Evolutionary conservation across 2,797 vertebrate species (phyloP), one percentile per base, ranked within the genome.

Genomic region (Hoplostethus mediterraneus): DNA sequence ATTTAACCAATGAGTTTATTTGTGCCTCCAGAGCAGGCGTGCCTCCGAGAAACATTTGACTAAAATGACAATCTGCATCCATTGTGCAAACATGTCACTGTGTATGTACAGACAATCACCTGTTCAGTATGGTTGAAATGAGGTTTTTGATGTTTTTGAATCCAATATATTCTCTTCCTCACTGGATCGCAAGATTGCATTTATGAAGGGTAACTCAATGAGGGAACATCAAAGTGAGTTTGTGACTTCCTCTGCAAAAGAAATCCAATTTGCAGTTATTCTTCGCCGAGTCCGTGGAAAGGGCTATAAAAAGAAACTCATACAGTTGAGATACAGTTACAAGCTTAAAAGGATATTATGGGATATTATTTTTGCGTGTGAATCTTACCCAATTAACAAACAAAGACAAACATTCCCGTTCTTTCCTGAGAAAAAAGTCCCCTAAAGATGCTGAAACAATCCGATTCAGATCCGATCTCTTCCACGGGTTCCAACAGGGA

Each of bases 151-250:
- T 78, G 75, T 75, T n/a, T n/a, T n/a, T n/a, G n/a, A n/a, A n/a
- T n/a, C 56, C 28, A 74, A 52, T 57, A 58, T 55, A 56, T 47
- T 31, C 28, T 33, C 38, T 40, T 77, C 62, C 64, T 71, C 5
- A 0, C 65, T 38, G 64, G 56, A 71, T 74, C 60, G 61, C 54
- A 68, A 45, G 67, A 82, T 69, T 73, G 66, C 61, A 49, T 53
- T 72, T 77, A 71, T 42, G 42, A 61, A 40, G 59, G 66, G 69
- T 44, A 71, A 73, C 47, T 77, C 79, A 68, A 65, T 75, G 62
- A 77, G 48, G 71, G 33, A 64, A 78, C 74, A 73, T 80, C 68
- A 82, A 80, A 82, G 80, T 73, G 66, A 70, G 80, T 77, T 77
- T 70, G 83, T 48, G 69, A 77, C 57, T 73, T 72, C 65, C 68